phyloP scores from a whole-genome alignment of 1,140 invertebrate genomes.

The Philaenus spumarius region DNA sequence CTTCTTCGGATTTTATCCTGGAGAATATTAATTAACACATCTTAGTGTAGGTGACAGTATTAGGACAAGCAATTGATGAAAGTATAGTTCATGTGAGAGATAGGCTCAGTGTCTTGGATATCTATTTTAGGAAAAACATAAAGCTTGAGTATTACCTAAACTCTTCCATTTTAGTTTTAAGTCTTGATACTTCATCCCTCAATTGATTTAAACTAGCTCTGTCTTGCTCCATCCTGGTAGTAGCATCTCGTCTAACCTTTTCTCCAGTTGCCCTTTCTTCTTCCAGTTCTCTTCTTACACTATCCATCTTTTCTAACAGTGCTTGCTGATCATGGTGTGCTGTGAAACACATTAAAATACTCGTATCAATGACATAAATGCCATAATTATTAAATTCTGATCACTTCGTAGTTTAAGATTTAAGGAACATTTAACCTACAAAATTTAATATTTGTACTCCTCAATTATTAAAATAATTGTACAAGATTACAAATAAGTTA shows the following conservation, averaged over 20 bases:
- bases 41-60: too few species aligned
- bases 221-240: slow-evolving; percentile 62
- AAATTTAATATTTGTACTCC: too few species aligned
- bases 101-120: background rate
- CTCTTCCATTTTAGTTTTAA: slow-evolving; percentile 62
- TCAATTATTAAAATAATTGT: too few species aligned
- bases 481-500: too few species aligned
- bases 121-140: background rate
- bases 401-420: too few species aligned
- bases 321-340: slow-evolving; percentile 83
- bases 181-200: slow-evolving; percentile 62
- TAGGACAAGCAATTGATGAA: too few species aligned
- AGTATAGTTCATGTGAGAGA: too few species aligned
- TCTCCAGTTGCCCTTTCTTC: slow-evolving; percentile 62
- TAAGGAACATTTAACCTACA: too few species aligned
- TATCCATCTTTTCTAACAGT: slow-evolving; percentile 64
- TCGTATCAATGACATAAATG: too few species aligned
- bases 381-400: too few species aligned
- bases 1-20: slow-evolving; percentile 58
- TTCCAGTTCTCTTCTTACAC: slow-evolving; percentile 58
- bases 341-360: too few species aligned
- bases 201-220: slow-evolving; percentile 59
- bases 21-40: too few species aligned
- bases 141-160: slow-evolving; percentile 42
- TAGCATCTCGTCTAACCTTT: slow-evolving; percentile 57